Evolutionary conservation across 2,888 invertebrate genomes (phyloP), one percentile per base, ranked within the genome.

Genomic region (Dryadula phaetusa): DNA sequence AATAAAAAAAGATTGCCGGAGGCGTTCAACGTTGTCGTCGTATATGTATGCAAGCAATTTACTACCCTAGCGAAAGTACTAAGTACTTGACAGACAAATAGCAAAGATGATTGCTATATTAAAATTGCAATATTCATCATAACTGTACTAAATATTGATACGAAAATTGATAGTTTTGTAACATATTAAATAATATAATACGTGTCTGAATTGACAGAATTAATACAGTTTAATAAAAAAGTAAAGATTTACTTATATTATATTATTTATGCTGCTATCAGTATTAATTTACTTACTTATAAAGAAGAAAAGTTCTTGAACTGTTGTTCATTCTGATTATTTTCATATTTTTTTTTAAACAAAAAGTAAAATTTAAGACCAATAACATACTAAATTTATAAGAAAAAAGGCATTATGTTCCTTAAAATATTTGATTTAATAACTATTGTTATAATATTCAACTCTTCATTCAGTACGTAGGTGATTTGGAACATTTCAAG

Each of bases 101-200:
- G 63, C 49, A 53, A 68, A 64, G 22, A 42, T 68, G 54, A 62
- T 68, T 61, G 60, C 61, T 46, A 20, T 64, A 52, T 64, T 42
- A 61, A 67, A 64, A 65, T 56, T 37, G 64, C 46, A 46, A 61
- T 54, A 22, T 25, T 25, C 32, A 32, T 52, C 44, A 49, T 49
- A 62, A 32, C 20, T 40, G 61, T 47, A 32, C 12, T 25, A 49
- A 53, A 62, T 58, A 66, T 66, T 69, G 47, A 66, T 52, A 62
- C 20, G 56, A 20, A 70, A 66, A 66, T 66, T 66, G 61, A 62
- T 49, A 53, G 20, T 20, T 60, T 20, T 64, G 54, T 20, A 66
- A n/a, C n/a, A n/a, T n/a, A n/a, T n/a, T n/a, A n/a, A n/a, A n/a
- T n/a, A n/a, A n/a, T n/a, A n/a, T n/a, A n/a, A n/a, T n/a, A n/a